Evolutionary conservation across 2,888 invertebrate species (phyloP).

Genomic region (Lepas anatifera): DNA sequence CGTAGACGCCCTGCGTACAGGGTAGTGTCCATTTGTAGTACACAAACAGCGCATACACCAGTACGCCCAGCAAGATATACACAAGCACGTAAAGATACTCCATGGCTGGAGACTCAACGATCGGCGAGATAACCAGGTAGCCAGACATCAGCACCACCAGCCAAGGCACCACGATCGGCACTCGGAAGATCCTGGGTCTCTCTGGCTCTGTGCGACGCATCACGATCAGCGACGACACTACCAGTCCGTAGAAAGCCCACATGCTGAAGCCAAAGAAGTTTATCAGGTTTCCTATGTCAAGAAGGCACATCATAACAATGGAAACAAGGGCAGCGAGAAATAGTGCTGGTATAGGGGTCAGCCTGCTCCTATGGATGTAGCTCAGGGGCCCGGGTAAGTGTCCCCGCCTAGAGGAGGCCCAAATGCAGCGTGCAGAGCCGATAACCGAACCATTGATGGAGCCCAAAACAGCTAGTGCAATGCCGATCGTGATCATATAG

Average conservation of each 20-base stretch:
- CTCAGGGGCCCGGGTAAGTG: slow-evolving; percentile 80
- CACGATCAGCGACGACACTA: slow-evolving; percentile 84
- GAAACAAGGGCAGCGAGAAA: slow-evolving; percentile 84
- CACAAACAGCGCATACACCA: slow-evolving; percentile 90
- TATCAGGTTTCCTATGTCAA: slow-evolving; percentile 85
- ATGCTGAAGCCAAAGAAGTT: slow-evolving; percentile 97
- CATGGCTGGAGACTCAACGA: slow-evolving; percentile 81
- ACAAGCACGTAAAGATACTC: slow-evolving; percentile 86
- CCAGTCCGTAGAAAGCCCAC: slow-evolving; percentile 94
- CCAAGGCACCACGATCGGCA: slow-evolving; percentile 81
- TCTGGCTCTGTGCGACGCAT: slow-evolving; percentile 84
- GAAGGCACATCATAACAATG: slow-evolving; percentile 81
- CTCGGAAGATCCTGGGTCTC: slow-evolving; percentile 79
- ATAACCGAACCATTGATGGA: slow-evolving; percentile 88
- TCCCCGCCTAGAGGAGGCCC: slow-evolving; percentile 85
- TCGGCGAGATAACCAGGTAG: slow-evolving; percentile 87
- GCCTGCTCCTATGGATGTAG: slow-evolving; percentile 77
- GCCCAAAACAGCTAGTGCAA: slow-evolving; percentile 84
- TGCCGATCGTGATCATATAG: slow-evolving; percentile 85
- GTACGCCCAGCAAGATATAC: slow-evolving; percentile 75
- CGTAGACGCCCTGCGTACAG: too few species aligned
- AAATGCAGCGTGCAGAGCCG: slow-evolving; percentile 81
- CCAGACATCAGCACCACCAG: slow-evolving; percentile 76
- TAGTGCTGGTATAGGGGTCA: slow-evolving; percentile 88
- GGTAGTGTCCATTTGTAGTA: slow-evolving; percentile 70